phyloP scores from a whole-genome alignment of 2,888 invertebrate genomes.

The Cephus spinipes region DNA sequence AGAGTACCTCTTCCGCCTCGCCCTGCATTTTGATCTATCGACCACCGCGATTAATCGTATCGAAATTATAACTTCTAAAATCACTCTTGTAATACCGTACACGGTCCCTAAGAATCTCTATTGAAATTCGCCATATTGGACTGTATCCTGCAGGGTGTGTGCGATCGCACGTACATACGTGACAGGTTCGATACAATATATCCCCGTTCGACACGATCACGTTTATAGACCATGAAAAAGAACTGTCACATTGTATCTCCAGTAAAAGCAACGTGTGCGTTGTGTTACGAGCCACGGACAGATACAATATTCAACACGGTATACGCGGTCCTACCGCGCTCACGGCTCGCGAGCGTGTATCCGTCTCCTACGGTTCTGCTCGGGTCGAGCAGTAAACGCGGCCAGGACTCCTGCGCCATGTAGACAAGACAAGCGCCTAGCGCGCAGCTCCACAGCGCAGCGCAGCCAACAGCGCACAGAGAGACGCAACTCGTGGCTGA shows the following conservation, averaged over 20 bases:
- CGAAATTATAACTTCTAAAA: not conserved
- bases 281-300: not conserved
- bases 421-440: not conserved
- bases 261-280: not conserved
- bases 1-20: not conserved
- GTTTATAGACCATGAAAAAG: not conserved
- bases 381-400: not conserved
- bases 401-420: not conserved
- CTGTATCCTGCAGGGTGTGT: not conserved
- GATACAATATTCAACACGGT: not conserved
- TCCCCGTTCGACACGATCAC: not conserved
- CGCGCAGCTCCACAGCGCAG: not conserved
- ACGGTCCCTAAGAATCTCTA: not conserved
- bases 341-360: not conserved
- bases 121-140: not conserved
- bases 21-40: not conserved
- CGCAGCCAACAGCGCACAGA: not conserved
- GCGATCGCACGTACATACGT: not conserved
- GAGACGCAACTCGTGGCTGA: constrained; percentile 3
- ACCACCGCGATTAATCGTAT: not conserved
- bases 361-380: not conserved
- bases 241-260: not conserved
- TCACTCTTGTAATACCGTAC: not conserved
- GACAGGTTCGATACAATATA: not conserved
- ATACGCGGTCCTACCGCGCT: not conserved